phyloP scores from a whole-genome alignment of 2,888 invertebrate genomes.

The Ephialtes manifestator region DNA sequence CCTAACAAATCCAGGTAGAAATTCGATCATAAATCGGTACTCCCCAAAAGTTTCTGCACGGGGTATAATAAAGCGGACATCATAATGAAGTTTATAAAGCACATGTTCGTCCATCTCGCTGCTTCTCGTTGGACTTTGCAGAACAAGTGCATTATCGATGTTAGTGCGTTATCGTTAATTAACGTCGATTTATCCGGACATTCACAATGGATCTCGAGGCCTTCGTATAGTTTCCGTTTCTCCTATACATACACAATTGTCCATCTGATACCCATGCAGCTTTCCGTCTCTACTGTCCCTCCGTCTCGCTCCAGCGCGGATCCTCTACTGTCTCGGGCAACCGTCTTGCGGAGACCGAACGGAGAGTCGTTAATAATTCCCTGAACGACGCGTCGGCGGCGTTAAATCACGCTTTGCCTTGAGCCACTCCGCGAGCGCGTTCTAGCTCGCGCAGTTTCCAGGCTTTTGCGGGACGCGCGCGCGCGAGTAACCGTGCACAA shows the following conservation, averaged over 20 bases:
- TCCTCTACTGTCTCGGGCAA: constrained; percentile 63
- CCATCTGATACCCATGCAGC: constrained; percentile 25
- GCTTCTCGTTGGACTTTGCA: no score
- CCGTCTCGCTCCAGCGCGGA: constrained; percentile 20
- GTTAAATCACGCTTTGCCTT: constrained; percentile 76
- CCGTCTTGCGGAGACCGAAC: constrained; percentile 69
- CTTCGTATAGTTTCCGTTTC: constrained; percentile 44
- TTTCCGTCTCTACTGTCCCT: constrained; percentile 13
- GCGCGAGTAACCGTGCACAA: constrained; percentile 59
- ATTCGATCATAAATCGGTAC: no score
- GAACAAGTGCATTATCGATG: no score
- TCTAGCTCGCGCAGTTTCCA: constrained; percentile 47
- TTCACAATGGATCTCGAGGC: constrained; percentile 50
- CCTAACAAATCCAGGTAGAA: no score
- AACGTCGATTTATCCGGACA: constrained; percentile 68
- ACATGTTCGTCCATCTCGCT: no score
- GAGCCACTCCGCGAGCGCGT: constrained; percentile 66
- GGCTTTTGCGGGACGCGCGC: constrained; percentile 24
- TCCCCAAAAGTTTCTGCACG: no score
- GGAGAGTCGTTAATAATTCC: constrained; percentile 76
- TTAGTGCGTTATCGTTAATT: constrained; percentile 59
- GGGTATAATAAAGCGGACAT: no score
- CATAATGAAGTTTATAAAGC: no score
- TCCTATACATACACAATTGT: not conserved
- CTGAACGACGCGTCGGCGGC: constrained; percentile 72